These are phyloP conservation scores for Apotomis capreana DNA, from an alignment of 2,888 invertebrate genomes.

Conservation along the genomic window DNA sequence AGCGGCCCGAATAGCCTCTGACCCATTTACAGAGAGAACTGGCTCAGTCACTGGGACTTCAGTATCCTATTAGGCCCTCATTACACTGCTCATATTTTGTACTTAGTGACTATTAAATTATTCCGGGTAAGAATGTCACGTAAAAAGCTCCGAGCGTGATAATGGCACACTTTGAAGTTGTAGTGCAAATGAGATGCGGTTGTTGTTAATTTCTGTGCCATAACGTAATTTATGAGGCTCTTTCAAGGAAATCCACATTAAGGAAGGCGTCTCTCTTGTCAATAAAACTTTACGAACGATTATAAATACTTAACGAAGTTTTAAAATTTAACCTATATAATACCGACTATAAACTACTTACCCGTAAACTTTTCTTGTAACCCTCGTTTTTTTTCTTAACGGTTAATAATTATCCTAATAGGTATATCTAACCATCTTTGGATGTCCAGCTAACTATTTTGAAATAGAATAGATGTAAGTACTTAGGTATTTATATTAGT, in stretches of 20 bases:
- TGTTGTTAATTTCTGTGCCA: constrained; percentile 11
- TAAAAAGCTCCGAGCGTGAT: constrained; percentile 15
- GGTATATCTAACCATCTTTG: no score
- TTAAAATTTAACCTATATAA: no score
- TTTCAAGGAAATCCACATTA: not conserved
- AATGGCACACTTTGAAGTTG: constrained; percentile 17
- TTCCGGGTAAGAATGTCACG: constrained; percentile 19
- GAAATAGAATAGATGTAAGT: no score
- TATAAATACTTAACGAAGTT: no score
- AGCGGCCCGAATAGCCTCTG: constrained; percentile 74
- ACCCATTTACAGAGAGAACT: constrained; percentile 77
- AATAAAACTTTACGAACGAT: not conserved
- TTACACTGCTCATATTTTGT: constrained; percentile 52
- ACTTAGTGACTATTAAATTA: constrained; percentile 42
- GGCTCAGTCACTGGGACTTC: constrained; percentile 62
- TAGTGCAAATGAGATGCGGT: not conserved
- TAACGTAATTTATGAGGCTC: not conserved
- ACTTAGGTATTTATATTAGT: no score
- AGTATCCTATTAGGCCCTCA: constrained; percentile 47
- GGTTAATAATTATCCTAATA: no score
- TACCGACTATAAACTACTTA: no score
- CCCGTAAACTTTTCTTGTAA: no score
- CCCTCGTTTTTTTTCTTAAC: no score
- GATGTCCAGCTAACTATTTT: no score
- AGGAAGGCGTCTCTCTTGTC: not conserved